These are phyloP conservation scores for Empis livida DNA, from an alignment of 2,888 invertebrate species.

Conservation along the genomic window DNA sequence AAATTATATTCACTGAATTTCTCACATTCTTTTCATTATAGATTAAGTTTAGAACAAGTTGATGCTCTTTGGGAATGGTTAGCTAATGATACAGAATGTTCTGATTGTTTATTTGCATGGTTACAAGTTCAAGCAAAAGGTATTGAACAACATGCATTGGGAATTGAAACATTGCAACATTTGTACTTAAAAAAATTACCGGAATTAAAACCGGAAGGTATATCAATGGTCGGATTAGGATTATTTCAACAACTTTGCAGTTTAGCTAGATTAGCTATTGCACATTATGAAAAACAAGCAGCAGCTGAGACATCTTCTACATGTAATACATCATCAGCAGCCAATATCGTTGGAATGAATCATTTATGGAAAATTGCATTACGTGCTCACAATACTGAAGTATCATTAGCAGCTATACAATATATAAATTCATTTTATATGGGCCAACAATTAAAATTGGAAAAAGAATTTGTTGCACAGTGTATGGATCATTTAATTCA, in stretches of 20 bases:
- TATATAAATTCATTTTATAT: conserved; percentile 90
- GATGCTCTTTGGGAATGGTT: conserved; percentile 86
- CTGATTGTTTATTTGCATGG: conserved; percentile 90
- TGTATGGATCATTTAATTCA: conserved; percentile 86
- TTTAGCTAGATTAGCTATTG: conserved; percentile 68
- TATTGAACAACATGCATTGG: conserved; percentile 83
- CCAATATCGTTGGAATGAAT: conserved; percentile 74
- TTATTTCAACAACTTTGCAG: conserved; percentile 85
- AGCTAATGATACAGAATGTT: conserved; percentile 71
- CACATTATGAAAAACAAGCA: conserved; percentile 44
- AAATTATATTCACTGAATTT: not conserved
- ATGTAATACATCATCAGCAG: conserved; percentile 18
- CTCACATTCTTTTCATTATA: conserved; percentile 22
- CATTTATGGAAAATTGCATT: conserved; percentile 91
- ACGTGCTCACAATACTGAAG: conserved; percentile 81
- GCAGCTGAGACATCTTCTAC: conserved; percentile 19
- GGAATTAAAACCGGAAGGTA: conserved; percentile 72
- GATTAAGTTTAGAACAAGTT: conserved; percentile 74
- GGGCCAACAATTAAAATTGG: conserved; percentile 79
- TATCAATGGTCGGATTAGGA: conserved; percentile 83
- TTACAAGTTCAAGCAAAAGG: conserved; percentile 81
- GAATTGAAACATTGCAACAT: conserved; percentile 73
- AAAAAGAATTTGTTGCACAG: conserved; percentile 83
- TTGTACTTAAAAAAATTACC: conserved; percentile 83
- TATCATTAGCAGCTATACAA: conserved; percentile 88